A percentile compares a stretch with the other conserved stretches of the same genome.
Evolutionary conservation across 2,888 invertebrate species (phyloP).

Genomic region (Melanostoma mellinum): DNA sequence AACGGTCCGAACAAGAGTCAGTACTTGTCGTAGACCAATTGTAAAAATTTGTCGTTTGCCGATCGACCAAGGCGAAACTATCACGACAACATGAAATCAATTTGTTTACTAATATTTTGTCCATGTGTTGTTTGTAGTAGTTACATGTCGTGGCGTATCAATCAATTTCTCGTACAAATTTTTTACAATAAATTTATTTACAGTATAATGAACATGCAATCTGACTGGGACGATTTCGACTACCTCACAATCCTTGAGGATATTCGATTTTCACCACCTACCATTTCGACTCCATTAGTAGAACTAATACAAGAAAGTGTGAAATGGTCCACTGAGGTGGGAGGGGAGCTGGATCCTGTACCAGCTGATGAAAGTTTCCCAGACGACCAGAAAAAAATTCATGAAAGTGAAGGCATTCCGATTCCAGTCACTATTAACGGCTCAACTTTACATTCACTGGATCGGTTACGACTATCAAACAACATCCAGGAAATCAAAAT

Average conservation of each 20-base stretch:
- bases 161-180: background rate
- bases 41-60: background rate
- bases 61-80: background rate
- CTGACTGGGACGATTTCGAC: background rate
- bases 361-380: background rate
- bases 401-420: background rate
- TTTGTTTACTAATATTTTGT: conserved; percentile 3
- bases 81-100: background rate
- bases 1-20: background rate
- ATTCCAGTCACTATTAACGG: background rate
- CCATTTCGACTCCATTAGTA: background rate
- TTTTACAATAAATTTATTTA: background rate
- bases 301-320: background rate
- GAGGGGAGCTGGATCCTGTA: background rate
- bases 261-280: conserved; percentile 4
- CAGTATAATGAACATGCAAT: background rate
- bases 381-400: background rate
- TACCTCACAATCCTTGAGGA: conserved; percentile 3
- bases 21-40: background rate
- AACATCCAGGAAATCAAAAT: background rate
- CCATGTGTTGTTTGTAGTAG: conserved; percentile 2
- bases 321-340: background rate
- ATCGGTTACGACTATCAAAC: background rate
- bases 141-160: background rate
- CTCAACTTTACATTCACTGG: background rate